A percentile compares a stretch with the other conserved stretches of the same genome.
Evolutionary conservation across 2,888 invertebrate genomes (phyloP).

Genomic region (Agrochola macilenta): DNA sequence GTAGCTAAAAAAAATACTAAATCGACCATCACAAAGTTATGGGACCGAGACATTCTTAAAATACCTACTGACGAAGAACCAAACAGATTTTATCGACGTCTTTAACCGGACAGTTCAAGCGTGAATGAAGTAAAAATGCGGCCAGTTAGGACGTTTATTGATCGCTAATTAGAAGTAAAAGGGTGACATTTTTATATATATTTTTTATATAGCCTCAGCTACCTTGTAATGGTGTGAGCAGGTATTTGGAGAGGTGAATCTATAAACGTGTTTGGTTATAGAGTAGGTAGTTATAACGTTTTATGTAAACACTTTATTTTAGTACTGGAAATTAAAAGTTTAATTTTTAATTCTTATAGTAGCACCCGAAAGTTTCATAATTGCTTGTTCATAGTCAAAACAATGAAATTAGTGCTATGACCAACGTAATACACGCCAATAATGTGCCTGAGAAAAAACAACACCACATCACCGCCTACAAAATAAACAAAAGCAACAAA

Average conservation of each 20-base stretch:
- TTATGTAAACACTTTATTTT: background rate
- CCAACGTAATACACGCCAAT: no score
- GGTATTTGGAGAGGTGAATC: conserved; percentile 28
- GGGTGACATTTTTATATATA: conserved; percentile 61
- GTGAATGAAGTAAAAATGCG: conserved; percentile 66
- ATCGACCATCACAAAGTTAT: conserved; percentile 68
- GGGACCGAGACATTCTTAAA: conserved; percentile 73
- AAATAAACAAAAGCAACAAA: conserved; percentile 30
- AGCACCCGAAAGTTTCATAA: background rate
- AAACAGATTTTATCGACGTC: conserved; percentile 70
- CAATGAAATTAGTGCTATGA: background rate
- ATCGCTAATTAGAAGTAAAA: conserved; percentile 67
- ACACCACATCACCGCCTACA: conserved; percentile 6
- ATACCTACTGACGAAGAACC: conserved; percentile 62
- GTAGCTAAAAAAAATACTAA: conserved; percentile 70
- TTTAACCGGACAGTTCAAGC: conserved; percentile 61
- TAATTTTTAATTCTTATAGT: background rate
- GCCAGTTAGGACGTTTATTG: conserved; percentile 61
- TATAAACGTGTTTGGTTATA: conserved; percentile 22
- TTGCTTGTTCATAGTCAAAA: background rate
- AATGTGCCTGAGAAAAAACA: background rate
- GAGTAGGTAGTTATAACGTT: conserved; percentile 9
- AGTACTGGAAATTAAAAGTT: background rate
- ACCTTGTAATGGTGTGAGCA: conserved; percentile 40
- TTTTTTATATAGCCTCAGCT: conserved; percentile 35